Evolutionary conservation across 2,888 invertebrate species (phyloP).

Genomic region (Hirtodrosophila cameraria): DNA sequence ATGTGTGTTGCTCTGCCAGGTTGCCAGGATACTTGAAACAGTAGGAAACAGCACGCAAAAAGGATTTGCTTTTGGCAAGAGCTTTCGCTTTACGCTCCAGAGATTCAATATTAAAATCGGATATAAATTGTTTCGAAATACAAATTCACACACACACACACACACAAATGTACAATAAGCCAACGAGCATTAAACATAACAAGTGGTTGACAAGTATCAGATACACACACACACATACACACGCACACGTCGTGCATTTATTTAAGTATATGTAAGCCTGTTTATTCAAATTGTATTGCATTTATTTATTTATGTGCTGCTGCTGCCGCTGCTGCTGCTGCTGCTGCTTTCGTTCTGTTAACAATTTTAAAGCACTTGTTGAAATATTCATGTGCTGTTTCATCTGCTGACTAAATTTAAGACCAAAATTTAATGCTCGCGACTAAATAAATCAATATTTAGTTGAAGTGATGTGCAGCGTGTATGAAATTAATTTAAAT

Average conservation of each 20-base stretch:
- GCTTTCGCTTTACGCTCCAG: conserved; percentile 58
- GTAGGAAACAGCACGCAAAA: conserved; percentile 10
- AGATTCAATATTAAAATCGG: conserved; percentile 78
- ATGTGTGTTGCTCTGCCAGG: too few relatives aligned
- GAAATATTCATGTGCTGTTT: conserved; percentile 73
- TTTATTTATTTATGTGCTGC: conserved; percentile 52
- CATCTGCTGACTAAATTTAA: not conserved
- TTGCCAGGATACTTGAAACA: not conserved
- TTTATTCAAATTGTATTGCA: conserved; percentile 78
- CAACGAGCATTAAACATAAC: conserved; percentile 53
- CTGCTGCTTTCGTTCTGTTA: conserved; percentile 34
- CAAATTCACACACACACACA: conserved; percentile 12
- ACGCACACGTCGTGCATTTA: conserved; percentile 45
- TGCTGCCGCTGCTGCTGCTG: conserved; percentile 18
- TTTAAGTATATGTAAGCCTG: conserved; percentile 74
- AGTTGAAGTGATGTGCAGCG: conserved; percentile 10
- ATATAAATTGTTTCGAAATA: conserved; percentile 66
- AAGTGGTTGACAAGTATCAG: conserved; percentile 67
- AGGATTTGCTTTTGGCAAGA: conserved; percentile 43
- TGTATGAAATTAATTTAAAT: conserved; percentile 55
- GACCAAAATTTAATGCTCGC: conserved; percentile 13
- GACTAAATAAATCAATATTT: conserved; percentile 14
- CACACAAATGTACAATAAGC: conserved; percentile 7
- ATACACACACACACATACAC: conserved; percentile 8
- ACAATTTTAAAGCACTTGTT: conserved; percentile 66